These are phyloP conservation scores for Drosophila niveifrons DNA, from an alignment of 2,888 invertebrate species.

Conservation along the genomic window DNA sequence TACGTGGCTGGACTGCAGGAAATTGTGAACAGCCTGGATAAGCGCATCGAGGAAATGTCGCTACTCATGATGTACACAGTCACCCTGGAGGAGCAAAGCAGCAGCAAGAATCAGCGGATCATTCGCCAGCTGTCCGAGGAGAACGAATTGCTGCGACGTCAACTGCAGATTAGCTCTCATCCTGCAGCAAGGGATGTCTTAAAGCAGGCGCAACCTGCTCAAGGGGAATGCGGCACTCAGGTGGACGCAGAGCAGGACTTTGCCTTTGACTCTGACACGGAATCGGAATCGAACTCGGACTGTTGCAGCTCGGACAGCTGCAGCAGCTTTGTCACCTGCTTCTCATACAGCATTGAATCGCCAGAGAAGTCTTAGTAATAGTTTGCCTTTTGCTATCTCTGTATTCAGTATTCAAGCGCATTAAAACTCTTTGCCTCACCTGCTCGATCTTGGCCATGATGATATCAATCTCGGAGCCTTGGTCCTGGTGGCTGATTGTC, in stretches of 20 bases:
- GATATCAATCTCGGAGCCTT: conserved; percentile 93
- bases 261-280: conserved; percentile 5
- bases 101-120: conserved; percentile 39
- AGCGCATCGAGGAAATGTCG: conserved; percentile 60
- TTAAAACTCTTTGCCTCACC: conserved; percentile 66
- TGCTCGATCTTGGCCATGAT: conserved; percentile 98
- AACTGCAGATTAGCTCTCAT: conserved; percentile 53
- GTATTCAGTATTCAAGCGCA: background rate
- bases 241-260: conserved; percentile 19
- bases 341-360: conserved; percentile 27
- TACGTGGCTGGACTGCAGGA: conserved; percentile 38
- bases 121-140: conserved; percentile 52
- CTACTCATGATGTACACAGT: conserved; percentile 43
- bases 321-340: conserved; percentile 47
- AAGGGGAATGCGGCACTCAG: conserved; percentile 51
- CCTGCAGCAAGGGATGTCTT: conserved; percentile 4
- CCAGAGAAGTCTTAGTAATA: background rate
- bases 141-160: conserved; percentile 56
- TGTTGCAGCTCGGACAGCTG: conserved; percentile 41
- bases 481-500: conserved; percentile 86
- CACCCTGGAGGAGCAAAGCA: conserved; percentile 37
- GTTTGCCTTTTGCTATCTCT: background rate
- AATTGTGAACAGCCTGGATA: conserved; percentile 41
- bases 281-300: background rate
- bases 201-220: conserved; percentile 23